phyloP scores from a whole-genome alignment of 2,113 vertebrate genomes.

The Myanophis thanlyinensis region DNA sequence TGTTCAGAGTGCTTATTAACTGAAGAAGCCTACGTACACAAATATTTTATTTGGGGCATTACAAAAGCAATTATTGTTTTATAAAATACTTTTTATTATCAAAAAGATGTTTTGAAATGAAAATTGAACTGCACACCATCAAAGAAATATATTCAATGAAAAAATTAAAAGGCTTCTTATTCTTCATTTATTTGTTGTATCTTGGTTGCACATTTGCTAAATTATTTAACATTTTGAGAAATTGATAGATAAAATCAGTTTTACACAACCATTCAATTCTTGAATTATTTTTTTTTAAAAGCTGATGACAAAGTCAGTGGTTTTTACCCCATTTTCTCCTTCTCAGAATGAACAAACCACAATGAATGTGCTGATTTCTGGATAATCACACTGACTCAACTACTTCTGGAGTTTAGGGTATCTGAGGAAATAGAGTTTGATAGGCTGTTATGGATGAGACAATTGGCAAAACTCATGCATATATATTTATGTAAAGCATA shows the following conservation, averaged over 20 bases:
- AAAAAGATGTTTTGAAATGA: conserved; percentile 38
- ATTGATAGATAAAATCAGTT: background rate
- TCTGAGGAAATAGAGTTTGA: background rate
- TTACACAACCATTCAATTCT: conserved; percentile 11
- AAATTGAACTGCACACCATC: conserved; percentile 27
- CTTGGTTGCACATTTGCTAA: conserved; percentile 47
- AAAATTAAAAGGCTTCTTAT: conserved; percentile 52
- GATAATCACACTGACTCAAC: background rate
- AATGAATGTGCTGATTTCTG: background rate
- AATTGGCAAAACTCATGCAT: background rate
- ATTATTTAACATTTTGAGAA: conserved; percentile 10
- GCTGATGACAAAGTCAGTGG: conserved; percentile 20
- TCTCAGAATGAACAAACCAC: background rate
- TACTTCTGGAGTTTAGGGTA: background rate
- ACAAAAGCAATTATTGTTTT: conserved; percentile 17
- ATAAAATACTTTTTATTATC: conserved; percentile 45
- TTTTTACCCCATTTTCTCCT: background rate
- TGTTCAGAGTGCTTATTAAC: conserved; percentile 60
- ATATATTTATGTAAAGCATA: background rate
- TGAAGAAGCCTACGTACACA: background rate
- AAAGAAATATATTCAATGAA: conserved; percentile 33
- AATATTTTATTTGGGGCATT: background rate
- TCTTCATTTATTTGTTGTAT: conserved; percentile 35
- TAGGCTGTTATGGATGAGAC: background rate
- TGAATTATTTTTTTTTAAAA: conserved; percentile 27